Evolutionary conservation across 2,888 invertebrate genomes (phyloP).

Genomic region (Apocheima hispidaria): DNA sequence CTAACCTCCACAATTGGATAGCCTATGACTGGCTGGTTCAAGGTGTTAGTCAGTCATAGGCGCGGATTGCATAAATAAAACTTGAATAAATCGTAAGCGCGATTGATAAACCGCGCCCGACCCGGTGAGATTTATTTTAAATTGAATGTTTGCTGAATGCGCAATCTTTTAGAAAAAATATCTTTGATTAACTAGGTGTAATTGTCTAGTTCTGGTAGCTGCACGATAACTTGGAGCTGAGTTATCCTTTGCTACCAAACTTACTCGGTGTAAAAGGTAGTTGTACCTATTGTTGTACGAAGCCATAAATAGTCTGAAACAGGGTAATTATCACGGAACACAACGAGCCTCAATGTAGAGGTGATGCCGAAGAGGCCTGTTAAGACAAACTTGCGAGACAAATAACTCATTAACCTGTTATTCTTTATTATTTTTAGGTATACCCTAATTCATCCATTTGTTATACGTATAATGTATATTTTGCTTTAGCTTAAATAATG

Average conservation of each 20-base stretch:
- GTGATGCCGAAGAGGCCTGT: slow-evolving; percentile 42
- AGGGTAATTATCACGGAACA: slow-evolving; percentile 43
- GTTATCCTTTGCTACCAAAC: neutral
- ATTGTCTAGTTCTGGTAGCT: neutral
- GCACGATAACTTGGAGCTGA: neutral
- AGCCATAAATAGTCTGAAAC: slow-evolving; percentile 38
- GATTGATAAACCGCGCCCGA: too few relatives aligned
- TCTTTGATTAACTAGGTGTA: neutral
- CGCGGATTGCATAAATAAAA: too few relatives aligned
- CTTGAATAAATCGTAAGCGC: too few relatives aligned
- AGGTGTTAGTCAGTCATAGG: too few relatives aligned
- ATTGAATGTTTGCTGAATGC: too few relatives aligned
- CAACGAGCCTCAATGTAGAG: slow-evolving; percentile 35
- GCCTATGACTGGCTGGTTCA: too few relatives aligned
- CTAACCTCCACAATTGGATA: too few relatives aligned
- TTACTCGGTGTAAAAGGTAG: slow-evolving; percentile 22
- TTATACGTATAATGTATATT: too few relatives aligned
- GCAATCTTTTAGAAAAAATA: too few relatives aligned
- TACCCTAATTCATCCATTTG: neutral
- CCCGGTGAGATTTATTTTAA: too few relatives aligned
- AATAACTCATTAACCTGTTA: slow-evolving; percentile 32
- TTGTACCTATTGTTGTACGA: slow-evolving; percentile 32
- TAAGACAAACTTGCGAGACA: slow-evolving; percentile 41
- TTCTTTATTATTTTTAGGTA: neutral
- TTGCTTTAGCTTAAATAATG: too few relatives aligned